Percentiles rank a stretch among this genome's conserved stretches.
phyloP scores from a whole-genome alignment of 2,113 vertebrate genomes.

The Amphiprion percula region DNA sequence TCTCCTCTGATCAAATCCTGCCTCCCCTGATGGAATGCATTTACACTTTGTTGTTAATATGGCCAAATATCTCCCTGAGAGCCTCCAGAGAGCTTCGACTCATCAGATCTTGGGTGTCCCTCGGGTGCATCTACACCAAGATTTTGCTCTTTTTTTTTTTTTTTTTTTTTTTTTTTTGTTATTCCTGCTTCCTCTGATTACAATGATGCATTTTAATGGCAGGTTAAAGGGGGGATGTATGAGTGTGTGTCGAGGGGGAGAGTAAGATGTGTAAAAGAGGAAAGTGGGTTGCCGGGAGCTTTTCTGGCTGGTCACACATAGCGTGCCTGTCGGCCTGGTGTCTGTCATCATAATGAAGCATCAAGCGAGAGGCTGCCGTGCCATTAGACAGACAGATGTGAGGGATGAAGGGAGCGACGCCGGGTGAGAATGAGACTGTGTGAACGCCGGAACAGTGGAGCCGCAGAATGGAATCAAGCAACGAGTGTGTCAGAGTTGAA shows the following conservation, averaged over 20 bases:
- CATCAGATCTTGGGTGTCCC: constrained; percentile 13
- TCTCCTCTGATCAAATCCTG: background rate
- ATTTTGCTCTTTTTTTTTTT: background rate
- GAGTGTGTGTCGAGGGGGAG: background rate
- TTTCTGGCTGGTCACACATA: constrained; percentile 26
- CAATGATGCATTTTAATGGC: constrained; percentile 23
- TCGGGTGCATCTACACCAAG: background rate
- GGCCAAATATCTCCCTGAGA: background rate
- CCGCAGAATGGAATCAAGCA: constrained; percentile 36
- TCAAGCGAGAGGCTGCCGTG: constrained; percentile 43
- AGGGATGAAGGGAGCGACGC: constrained; percentile 40
- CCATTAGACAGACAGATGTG: constrained; percentile 53
- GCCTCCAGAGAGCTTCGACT: background rate
- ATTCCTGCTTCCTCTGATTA: constrained; percentile 11
- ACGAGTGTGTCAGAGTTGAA: constrained; percentile 40
- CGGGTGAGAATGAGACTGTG: constrained; percentile 18
- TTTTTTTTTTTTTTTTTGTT: background rate
- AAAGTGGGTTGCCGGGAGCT: constrained; percentile 32
- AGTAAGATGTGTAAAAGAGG: constrained; percentile 21
- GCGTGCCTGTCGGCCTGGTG: constrained; percentile 30
- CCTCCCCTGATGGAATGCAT: constrained; percentile 1
- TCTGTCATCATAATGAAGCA: constrained; percentile 68
- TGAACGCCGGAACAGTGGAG: constrained; percentile 17
- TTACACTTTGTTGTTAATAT: constrained; percentile 31
- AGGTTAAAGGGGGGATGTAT: constrained; percentile 1